Percentiles rank a stretch among this genome's conserved stretches.
Evolutionary conservation across 2,797 vertebrate genomes (phyloP).

Genomic region (Malurus splendens): DNA sequence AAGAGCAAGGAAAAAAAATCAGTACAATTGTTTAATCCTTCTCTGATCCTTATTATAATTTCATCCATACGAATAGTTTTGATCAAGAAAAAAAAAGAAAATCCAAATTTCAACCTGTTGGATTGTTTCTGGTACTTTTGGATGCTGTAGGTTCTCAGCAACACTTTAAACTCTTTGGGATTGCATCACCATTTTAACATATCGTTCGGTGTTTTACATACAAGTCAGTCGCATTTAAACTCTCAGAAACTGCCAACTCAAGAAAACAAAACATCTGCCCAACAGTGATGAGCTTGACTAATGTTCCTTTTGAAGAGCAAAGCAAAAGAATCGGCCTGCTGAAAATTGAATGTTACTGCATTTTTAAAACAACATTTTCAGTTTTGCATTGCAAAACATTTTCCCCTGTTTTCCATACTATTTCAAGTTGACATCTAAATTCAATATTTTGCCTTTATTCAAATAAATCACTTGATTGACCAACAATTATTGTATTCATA

Average conservation of each 20-base stretch:
- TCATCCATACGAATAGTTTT: neutral
- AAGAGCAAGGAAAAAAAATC: neutral
- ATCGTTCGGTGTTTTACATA: neutral
- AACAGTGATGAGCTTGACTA: slow-evolving; percentile 1
- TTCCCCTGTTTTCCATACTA: neutral
- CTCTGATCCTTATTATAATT: neutral
- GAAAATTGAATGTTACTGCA: neutral
- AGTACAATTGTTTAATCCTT: neutral
- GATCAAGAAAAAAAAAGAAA: neutral
- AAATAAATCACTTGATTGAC: neutral
- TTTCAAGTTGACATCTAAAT: slow-evolving; percentile 22
- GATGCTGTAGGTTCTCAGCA: neutral
- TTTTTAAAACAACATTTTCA: neutral
- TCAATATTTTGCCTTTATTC: slow-evolving; percentile 7
- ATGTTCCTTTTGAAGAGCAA: slow-evolving; percentile 15
- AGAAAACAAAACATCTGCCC: neutral
- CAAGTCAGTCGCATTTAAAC: neutral
- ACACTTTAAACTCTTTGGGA: neutral
- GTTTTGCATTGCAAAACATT: neutral
- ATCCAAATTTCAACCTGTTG: neutral
- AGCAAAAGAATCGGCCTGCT: neutral
- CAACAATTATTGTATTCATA: slow-evolving; percentile 17
- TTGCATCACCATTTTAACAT: neutral
- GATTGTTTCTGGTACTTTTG: neutral
- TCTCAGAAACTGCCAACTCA: neutral